Evolutionary conservation across 1,140 invertebrate species (phyloP), one percentile per base, ranked within the genome.

Genomic region (Drosophila jambulina): DNA sequence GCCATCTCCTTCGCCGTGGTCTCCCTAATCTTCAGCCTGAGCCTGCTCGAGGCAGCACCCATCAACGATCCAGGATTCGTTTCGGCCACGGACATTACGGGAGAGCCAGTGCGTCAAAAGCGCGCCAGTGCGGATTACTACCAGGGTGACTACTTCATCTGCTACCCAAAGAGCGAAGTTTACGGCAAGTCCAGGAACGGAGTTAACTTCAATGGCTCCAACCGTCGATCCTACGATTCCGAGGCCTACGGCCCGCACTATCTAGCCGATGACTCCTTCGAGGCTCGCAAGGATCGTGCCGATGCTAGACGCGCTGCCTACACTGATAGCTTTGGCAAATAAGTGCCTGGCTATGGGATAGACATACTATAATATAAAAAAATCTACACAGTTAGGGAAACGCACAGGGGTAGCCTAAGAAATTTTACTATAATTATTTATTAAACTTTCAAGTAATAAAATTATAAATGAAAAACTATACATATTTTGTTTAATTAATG

Each of bases 161-260:
- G 84, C 29, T 87, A 87, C 61, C 84, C 84, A n/a, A 87, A 79
- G 69, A 88, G 85, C 48, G 80, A 45, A 0, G 85, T 87, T 9
- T 88, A 80, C 27, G 69, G 69, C 19, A 77, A 82, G 15, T n/a
- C 49, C n/a, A 49, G 25, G 10, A 29, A 36, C 21, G 42, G 69
- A 17, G n/a, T 19, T 12, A 51, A 4, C n/a, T 54, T 43, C 13
- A 17, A 34, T 8, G 63, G 34, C 5, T 9, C 21, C 4, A 54
- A 88, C 57, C 84, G 84, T 49, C 78, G 84, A 5, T 75, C 80
- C 38, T 75, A 67, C 43, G 72, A 78, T 3, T 51, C 70, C 2
- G 70, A 72, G 6, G 27, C n/a, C 10, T 27, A 59, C 15, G 45
- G 40, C 8, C 70, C 70, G 0, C 70, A 25, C 15, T 27, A 40